Evolutionary conservation across 2,113 vertebrate species (phyloP).

Genomic region (Bombycilla garrulus): DNA sequence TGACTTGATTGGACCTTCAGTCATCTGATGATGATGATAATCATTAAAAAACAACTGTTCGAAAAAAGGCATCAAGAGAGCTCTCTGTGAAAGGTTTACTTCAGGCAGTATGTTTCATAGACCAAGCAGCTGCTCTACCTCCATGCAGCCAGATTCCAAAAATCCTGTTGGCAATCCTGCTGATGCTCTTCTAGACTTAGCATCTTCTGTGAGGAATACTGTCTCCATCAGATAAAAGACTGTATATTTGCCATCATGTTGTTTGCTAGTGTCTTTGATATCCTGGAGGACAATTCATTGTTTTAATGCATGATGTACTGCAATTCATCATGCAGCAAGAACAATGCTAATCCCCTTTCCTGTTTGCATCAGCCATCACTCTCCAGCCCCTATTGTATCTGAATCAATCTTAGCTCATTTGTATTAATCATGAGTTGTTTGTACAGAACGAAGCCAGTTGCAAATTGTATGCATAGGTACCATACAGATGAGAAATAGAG

Average conservation of each 20-base stretch:
- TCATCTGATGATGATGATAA: neutral
- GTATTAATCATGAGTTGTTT: conserved; percentile 83
- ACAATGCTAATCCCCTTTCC: conserved; percentile 81
- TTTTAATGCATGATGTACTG: conserved; percentile 68
- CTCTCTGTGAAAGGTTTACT: neutral
- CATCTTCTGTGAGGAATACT: neutral
- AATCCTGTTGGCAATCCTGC: neutral
- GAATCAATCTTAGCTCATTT: conserved; percentile 83
- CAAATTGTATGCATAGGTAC: neutral
- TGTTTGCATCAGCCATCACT: conserved; percentile 76
- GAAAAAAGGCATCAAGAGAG: neutral
- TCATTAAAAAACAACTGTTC: neutral
- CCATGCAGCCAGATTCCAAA: neutral
- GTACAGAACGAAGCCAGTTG: conserved; percentile 21
- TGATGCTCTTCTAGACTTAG: neutral
- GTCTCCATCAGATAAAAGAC: conserved; percentile 43
- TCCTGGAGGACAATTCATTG: conserved; percentile 76
- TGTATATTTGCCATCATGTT: conserved; percentile 55
- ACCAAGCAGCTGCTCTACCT: neutral
- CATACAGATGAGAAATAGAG: neutral
- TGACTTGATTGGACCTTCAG: neutral
- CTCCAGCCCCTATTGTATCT: conserved; percentile 76
- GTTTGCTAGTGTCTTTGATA: conserved; percentile 73
- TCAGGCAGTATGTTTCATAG: neutral
- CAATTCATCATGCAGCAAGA: conserved; percentile 83